phyloP scores from a whole-genome alignment of 2,888 invertebrate genomes.

The Dicyrtomina minuta region DNA sequence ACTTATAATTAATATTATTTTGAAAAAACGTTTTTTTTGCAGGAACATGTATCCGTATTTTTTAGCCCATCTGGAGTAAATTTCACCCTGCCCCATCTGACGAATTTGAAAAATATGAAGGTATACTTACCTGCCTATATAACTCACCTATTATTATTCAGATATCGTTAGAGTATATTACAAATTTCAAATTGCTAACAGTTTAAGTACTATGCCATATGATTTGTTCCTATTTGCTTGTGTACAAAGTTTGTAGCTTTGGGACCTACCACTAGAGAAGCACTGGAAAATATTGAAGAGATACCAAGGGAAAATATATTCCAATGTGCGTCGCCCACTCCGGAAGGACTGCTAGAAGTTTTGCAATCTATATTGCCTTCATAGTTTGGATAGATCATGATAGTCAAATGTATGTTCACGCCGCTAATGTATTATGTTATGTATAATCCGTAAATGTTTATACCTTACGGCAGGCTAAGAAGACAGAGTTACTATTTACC shows the following conservation, averaged over 20 bases:
- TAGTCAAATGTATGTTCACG: too few relatives aligned
- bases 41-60: constrained; percentile 32
- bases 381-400: too few relatives aligned
- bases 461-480: too few relatives aligned
- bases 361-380: not conserved
- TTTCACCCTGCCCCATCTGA: constrained; percentile 30
- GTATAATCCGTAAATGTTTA: too few relatives aligned
- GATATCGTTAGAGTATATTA: not conserved
- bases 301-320: constrained; percentile 22
- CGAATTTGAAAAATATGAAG: constrained; percentile 2
- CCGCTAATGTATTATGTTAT: too few relatives aligned
- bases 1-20: too few relatives aligned
- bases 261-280: constrained; percentile 41
- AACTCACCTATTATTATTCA: not conserved
- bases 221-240: not conserved
- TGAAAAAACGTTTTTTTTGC: not conserved
- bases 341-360: constrained; percentile 34
- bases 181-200: not conserved
- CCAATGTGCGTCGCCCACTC: constrained; percentile 39
- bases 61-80: constrained; percentile 47
- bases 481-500: too few relatives aligned
- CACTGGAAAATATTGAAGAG: constrained; percentile 25
- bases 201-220: not conserved
- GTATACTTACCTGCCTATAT: not conserved
- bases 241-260: constrained; percentile 38